Base-by-base conservation (phyloP, 2,113 vertebrate genomes). In the Aramus guarauna region DNA sequence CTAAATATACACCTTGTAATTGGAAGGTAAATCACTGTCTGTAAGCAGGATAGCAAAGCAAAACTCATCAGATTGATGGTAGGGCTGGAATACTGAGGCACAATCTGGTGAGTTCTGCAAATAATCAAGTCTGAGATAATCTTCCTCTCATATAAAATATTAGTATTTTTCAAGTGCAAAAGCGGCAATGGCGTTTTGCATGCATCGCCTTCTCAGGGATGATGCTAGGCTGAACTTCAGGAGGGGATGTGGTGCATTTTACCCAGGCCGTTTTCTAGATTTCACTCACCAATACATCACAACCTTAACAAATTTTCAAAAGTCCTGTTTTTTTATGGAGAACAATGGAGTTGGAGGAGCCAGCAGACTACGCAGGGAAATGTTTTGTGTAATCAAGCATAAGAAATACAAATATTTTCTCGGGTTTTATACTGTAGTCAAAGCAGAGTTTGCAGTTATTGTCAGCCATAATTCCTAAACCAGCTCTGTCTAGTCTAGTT, bases 381-480 rank as follows among this genome's bases (percentile, higher is more conserved):
- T 22, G 22, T 86, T 80, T 50, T 77, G 85, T 88, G 62, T 88
- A 88, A 58, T 85, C 45, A 48, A 72, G 71, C 39, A 3, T 55
- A 60, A 90, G 82, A 91, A 92, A 84, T 45, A 74, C 37, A 80
- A 73, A 77, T 78, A 85, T 81, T 96, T 93, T 87, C 84, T 81
- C 41, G 85, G 83, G 56, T 79, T 88, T 92, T 71, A 50, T 67
- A 27, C 45, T 63, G 86, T 48, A 69, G 76, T 80, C 79, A 88
- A 58, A 92, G 73, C 83, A 77, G 81, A 47, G 48, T 58, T 64
- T 86, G 92, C 76, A 48, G 72, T 86, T 95, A 66, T 92, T 94
- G 88, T 77, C 84, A 67, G 53, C 55, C 26, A 3, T 63, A 74
- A 80, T 95, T 95, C 73, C 55, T 66, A 9, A 93, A 63, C 34